Percentiles rank a stretch among this genome's conserved stretches.
phyloP scores from a whole-genome alignment of 2,797 vertebrate genomes.

The Parauchenoglanis punctatus region DNA sequence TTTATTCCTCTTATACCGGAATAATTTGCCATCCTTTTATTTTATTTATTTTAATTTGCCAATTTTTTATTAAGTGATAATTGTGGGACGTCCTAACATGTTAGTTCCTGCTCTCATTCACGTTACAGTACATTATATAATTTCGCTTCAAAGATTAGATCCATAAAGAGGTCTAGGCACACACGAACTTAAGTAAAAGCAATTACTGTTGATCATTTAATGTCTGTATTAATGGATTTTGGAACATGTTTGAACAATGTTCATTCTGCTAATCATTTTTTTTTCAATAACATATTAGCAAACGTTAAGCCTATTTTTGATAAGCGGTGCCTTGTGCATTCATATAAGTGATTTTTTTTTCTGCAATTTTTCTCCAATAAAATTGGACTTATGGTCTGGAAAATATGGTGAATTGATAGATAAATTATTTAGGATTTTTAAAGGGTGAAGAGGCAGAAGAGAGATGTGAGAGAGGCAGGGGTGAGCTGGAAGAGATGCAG shows the following conservation, averaged over 20 bases:
- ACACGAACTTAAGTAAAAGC: no score
- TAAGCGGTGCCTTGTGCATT: background rate
- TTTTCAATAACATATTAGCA: background rate
- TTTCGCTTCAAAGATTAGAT: no score
- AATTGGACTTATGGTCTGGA: background rate
- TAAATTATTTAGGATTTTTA: background rate
- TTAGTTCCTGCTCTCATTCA: background rate
- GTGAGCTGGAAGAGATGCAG: no score
- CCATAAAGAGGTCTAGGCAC: no score
- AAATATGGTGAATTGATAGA: background rate
- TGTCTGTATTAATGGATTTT: background rate
- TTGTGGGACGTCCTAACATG: background rate
- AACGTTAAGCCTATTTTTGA: background rate
- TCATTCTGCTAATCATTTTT: background rate
- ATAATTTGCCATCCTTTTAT: background rate
- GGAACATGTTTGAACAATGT: background rate
- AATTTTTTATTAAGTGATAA: no score
- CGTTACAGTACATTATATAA: background rate
- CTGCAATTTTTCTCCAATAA: background rate
- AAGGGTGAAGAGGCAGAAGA: background rate
- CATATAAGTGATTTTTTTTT: no score
- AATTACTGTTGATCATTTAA: no score
- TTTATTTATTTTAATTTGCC: no score
- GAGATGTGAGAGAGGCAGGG: background rate
- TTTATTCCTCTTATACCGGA: background rate